Conservation (phyloP, 2,888 invertebrate species). For the Prosapia bicincta region DNA sequence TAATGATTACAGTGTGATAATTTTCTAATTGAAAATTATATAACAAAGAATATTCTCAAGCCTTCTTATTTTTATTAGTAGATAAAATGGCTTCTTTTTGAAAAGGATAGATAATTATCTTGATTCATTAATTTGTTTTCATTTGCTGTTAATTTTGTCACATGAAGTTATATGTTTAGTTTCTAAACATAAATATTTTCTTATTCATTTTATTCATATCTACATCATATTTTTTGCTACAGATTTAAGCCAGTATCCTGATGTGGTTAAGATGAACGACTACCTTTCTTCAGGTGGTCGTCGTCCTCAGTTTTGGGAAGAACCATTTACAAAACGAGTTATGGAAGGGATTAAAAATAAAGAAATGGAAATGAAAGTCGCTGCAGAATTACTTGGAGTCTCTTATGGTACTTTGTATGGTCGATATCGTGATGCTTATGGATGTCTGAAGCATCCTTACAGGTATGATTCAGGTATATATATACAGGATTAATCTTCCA, state of each 20-base stretch:
- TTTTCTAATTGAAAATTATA: no score
- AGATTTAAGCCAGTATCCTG: conserved; percentile 43
- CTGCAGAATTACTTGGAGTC: conserved; percentile 83
- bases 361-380: conserved; percentile 91
- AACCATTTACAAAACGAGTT: conserved; percentile 80
- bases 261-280: conserved; percentile 83
- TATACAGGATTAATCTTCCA: neutral
- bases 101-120: no score
- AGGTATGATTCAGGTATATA: conserved; percentile 51
- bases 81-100: no score
- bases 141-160: no score
- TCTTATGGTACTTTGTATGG: conserved; percentile 90
- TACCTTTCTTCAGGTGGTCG: conserved; percentile 75
- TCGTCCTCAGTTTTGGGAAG: conserved; percentile 90
- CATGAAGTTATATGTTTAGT: no score
- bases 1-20: no score
- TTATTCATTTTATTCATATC: neutral
- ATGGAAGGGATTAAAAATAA: conserved; percentile 89
- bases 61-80: no score
- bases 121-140: no score
- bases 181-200: no score
- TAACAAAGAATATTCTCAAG: no score
- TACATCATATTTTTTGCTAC: neutral
- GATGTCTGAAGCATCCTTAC: conserved; percentile 83
- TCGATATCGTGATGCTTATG: conserved; percentile 83